Evolutionary conservation across 1,140 invertebrate species (phyloP), one percentile per base, ranked within the genome.

Genomic region (Caenorhabditis inopinata): DNA sequence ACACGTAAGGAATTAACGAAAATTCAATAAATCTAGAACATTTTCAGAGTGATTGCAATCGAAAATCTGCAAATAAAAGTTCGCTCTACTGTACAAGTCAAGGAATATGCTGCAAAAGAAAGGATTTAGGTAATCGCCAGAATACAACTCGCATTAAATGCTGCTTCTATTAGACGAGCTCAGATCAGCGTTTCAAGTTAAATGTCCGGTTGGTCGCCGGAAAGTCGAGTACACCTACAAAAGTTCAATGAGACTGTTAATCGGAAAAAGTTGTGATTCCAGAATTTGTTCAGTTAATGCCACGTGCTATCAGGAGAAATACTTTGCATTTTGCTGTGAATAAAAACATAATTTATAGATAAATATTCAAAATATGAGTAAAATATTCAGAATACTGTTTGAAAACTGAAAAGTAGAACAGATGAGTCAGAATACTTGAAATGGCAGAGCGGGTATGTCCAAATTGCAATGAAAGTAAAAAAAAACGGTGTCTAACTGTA

Each of bases 391-490:
- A 58, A 58, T 58, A 58, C 51, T 58, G 48, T 6, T 16, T 58
- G 21, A 51, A 32, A 29, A 68, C 27, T 29, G 27, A 68, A 11
- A 38, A 21, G 12, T 38, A 38, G 25, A 23, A 9, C 32, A 4
- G n/a, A 21, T 38, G 3, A 42, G 16, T 42, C 21, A 38, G 1
- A 42, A 38, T 68, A 68, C 58, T 38, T 68, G 58, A 68, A 68
- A 68, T 68, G 58, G 58, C 58, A 68, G 58, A 32, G 32, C 7
- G 32, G 32, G 58, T 68, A 68, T 68, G 58, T 68, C 32, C 35
- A 38, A 68, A 38, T 7, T 42, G 14, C 14, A 42, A 14, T 42
- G 5, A 42, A 32, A 32, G 25, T 9, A 25, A 25, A 25, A 25
- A 9, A 18, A 11, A 25, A 23, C 27, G n/a, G 2, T 32, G 11